A percentile compares a stretch with the other conserved stretches of the same genome.
Evolutionary conservation across 1,140 invertebrate species (phyloP).

Genomic region (Oryzaephilus surinamensis): DNA sequence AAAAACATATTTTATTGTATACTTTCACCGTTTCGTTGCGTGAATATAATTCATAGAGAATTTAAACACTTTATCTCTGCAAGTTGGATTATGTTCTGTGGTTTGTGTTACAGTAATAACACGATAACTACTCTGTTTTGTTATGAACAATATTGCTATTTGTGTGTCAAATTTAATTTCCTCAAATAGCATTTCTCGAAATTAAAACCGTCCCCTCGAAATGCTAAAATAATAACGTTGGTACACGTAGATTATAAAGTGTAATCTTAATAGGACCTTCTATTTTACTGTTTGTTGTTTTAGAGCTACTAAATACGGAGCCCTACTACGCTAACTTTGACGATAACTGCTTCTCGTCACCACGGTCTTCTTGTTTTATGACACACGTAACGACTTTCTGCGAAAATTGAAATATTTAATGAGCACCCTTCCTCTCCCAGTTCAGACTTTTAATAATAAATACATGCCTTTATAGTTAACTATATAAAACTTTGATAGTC

Average conservation of each 20-base stretch:
- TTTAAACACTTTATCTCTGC: too few species aligned
- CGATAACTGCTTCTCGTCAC: slow-evolving; percentile 11
- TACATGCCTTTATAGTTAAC: slow-evolving; percentile 6
- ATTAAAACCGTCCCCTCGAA: slow-evolving; percentile 14
- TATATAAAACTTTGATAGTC: too few species aligned
- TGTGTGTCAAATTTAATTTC: slow-evolving; percentile 16
- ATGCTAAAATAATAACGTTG: slow-evolving; percentile 15
- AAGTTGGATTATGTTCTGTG: too few species aligned
- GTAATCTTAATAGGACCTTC: slow-evolving; percentile 19
- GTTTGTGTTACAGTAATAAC: too few species aligned
- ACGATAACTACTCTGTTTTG: too few species aligned
- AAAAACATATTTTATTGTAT: too few species aligned
- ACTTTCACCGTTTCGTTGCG: too few species aligned
- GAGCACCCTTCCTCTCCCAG: slow-evolving; percentile 5
- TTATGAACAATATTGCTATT: too few species aligned
- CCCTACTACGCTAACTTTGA: slow-evolving; percentile 7
- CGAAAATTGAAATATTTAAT: slow-evolving; percentile 21
- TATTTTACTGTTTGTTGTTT: slow-evolving; percentile 19
- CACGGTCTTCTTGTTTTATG: slow-evolving; percentile 14
- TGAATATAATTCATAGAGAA: too few species aligned
- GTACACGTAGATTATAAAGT: slow-evolving; percentile 16
- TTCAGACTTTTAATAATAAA: slow-evolving; percentile 10
- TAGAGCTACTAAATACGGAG: slow-evolving; percentile 16
- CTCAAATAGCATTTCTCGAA: slow-evolving; percentile 9
- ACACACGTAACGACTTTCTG: slow-evolving; percentile 13